A percentile compares a stretch with the other conserved stretches of the same genome.
phyloP scores from a whole-genome alignment of 2,113 vertebrate species.

The Micromys minutus region DNA sequence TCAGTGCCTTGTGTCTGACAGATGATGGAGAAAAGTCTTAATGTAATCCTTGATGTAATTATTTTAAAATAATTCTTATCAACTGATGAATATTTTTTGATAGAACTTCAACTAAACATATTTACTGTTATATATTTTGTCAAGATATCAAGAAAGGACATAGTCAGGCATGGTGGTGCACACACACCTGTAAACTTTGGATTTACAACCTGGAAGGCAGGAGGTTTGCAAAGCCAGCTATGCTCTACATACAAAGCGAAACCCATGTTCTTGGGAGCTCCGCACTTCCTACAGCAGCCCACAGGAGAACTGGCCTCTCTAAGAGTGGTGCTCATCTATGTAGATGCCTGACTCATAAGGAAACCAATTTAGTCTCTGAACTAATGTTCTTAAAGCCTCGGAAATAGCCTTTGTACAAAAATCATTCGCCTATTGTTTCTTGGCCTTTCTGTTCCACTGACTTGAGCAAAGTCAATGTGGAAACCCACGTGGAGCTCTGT shows the following conservation, averaged over 20 bases:
- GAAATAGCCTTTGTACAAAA: constrained; percentile 31
- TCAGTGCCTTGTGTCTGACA: neutral
- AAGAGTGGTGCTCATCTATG: neutral
- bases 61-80: constrained; percentile 21
- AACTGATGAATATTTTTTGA: constrained; percentile 41
- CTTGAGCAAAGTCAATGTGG: neutral
- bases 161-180: neutral
- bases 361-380: neutral
- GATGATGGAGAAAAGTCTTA: constrained; percentile 1
- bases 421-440: neutral
- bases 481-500: constrained; percentile 2
- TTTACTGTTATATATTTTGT: constrained; percentile 38
- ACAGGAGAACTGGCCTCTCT: neutral
- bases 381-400: neutral
- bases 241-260: neutral
- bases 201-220: neutral
- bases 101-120: constrained; percentile 40
- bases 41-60: neutral
- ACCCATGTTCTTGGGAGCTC: neutral
- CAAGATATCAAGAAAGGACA: constrained; percentile 4
- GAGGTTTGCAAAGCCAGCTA: neutral
- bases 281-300: neutral
- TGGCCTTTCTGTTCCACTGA: neutral
- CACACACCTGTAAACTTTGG: neutral
- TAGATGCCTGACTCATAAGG: neutral